phyloP scores from a whole-genome alignment of 2,888 invertebrate species.

The Mesorhabditis belari region DNA sequence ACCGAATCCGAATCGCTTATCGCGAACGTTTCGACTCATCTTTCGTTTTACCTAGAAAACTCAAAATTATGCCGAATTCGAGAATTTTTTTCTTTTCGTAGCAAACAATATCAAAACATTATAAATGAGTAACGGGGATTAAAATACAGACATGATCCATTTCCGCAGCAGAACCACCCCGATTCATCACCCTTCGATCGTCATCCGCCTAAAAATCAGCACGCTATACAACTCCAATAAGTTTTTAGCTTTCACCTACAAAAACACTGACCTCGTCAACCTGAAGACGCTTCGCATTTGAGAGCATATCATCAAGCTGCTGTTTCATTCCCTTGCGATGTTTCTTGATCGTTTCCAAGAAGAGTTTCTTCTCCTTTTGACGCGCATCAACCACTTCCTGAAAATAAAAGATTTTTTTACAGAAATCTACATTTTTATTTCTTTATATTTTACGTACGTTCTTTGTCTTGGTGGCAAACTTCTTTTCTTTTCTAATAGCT shows the following conservation, averaged over 20 bases:
- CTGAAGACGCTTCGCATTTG: constrained; percentile 37
- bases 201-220: constrained; percentile 18
- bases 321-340: constrained; percentile 60
- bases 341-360: constrained; percentile 85
- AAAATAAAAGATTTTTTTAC: not conserved
- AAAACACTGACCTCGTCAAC: constrained; percentile 16
- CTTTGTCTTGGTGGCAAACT: constrained; percentile 75
- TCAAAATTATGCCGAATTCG: too few relatives aligned
- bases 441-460: constrained; percentile 12
- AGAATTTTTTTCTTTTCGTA: too few relatives aligned
- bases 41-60: constrained; percentile 4
- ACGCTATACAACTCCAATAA: not conserved
- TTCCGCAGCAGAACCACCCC: constrained; percentile 7
- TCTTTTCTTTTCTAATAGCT: constrained; percentile 80
- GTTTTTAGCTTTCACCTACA: not conserved
- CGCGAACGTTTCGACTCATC: constrained; percentile 48
- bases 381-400: constrained; percentile 63
- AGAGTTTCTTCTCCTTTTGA: constrained; percentile 80
- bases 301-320: constrained; percentile 50
- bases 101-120: too few relatives aligned
- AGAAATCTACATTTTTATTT: not conserved
- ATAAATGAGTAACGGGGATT: too few relatives aligned
- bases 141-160: not conserved
- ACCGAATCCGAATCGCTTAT: constrained; percentile 85
- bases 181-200: not conserved